Evolutionary conservation across 2,888 invertebrate species (phyloP), one percentile per base, ranked within the genome.

Genomic region (Galerucella nymphaeae): DNA sequence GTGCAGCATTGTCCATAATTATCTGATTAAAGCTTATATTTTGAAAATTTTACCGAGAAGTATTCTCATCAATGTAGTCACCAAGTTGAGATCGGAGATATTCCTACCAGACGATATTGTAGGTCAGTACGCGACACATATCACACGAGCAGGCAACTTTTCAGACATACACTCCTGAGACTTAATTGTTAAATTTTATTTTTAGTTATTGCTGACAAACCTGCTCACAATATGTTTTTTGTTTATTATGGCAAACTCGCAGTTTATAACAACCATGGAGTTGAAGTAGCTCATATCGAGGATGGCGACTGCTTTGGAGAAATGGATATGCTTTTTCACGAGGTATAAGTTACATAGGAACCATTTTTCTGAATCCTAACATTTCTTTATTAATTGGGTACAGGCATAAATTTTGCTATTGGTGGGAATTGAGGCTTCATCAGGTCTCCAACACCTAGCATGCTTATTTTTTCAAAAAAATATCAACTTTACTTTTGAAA

Each of bases 241-340:
- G 62, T 75, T 45, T 68, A 75, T 57, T 75, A 50, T 38, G 75
- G 75, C 4, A 69, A 71, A 42, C 70, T 75, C 0, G 75, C 75
- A 10, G 83, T 88, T 38, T 87, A 86, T 16, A 50, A 67, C 9
- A n/a, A 11, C 1, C 16, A 48, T 23, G 20, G 30, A 2, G 14
- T 14, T 11, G 67, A 67, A 59, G 23, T 67, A 11, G 58, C 48
- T 38, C 67, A 67, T 38, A 14, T 67, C 10, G 23, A 59, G 38
- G 67, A 67, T 48, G 67, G 67, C 4, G 67, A 59, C 18, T 50
- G 30, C 45, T 67, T 67, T 59, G 67, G 67, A 41, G 67, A 67
- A 59, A 42, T n/a, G 11, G 59, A 59, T 30, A 67, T 59, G 59
- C 45, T 58, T 2, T 48, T 59, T 11, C n/a, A 48, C 8, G 16